These are phyloP conservation scores for Eilema griseolum DNA, from an alignment of 2,888 invertebrate genomes.

Conservation along the genomic window DNA sequence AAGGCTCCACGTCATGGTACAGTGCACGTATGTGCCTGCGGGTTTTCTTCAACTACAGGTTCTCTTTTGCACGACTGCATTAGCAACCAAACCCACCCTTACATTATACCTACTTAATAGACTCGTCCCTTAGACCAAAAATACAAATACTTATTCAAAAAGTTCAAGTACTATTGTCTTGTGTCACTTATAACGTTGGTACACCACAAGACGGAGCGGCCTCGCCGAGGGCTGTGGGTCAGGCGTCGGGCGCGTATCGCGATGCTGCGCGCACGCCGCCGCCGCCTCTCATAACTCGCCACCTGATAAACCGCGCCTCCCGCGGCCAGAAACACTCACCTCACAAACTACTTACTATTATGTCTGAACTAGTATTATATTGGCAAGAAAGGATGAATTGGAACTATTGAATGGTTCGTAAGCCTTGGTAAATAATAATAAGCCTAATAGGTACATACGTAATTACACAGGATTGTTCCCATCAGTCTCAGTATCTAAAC, in stretches of 20 bases:
- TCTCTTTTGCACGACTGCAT: background rate
- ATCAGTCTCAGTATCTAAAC: too few species aligned
- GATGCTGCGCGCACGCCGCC: constrained; percentile 52
- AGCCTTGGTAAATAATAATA: too few species aligned
- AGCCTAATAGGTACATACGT: too few species aligned
- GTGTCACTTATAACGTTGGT: background rate
- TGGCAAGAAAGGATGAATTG: too few species aligned
- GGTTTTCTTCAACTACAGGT: background rate
- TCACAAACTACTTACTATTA: background rate
- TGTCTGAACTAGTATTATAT: background rate
- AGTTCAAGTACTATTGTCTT: too few species aligned
- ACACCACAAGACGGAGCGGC: constrained; percentile 27
- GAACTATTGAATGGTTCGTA: background rate
- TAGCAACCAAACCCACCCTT: background rate
- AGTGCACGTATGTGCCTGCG: background rate
- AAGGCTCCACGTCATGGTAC: background rate
- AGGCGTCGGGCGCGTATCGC: constrained; percentile 50
- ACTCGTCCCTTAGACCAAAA: too few species aligned
- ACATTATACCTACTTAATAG: background rate
- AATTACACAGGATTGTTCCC: too few species aligned
- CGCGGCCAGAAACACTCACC: background rate
- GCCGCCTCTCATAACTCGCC: constrained; percentile 29
- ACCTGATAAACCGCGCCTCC: constrained; percentile 28
- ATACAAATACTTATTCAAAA: too few species aligned
- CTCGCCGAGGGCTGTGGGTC: constrained; percentile 64